A percentile compares a stretch with the other conserved stretches of the same genome.
Conservation (phyloP, 2,888 invertebrate genomes). For the Dendrolimus houi region DNA sequence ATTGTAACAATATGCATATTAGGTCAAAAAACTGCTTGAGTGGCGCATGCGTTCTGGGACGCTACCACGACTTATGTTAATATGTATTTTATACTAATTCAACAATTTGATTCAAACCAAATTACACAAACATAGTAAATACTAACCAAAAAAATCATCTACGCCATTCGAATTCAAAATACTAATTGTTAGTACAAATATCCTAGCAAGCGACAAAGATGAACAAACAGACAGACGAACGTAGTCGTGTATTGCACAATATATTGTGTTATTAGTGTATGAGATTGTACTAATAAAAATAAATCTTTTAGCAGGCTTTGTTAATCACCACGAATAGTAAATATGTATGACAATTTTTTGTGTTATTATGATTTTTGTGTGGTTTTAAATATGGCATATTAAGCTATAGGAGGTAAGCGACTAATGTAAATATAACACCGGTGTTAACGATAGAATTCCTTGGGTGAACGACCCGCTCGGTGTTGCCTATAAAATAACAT, state of each 20-base stretch:
- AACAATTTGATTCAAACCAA: too few species aligned
- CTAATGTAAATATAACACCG: too few species aligned
- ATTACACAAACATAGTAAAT: too few species aligned
- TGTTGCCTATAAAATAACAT: too few species aligned
- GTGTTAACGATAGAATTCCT: too few species aligned
- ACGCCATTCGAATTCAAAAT: not conserved
- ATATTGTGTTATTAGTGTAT: not conserved
- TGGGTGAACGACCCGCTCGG: too few species aligned
- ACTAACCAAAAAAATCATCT: not conserved
- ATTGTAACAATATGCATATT: too few species aligned
- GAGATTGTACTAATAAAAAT: constrained; percentile 4
- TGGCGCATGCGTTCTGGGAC: too few species aligned
- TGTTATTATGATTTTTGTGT: constrained; percentile 13
- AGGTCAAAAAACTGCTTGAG: too few species aligned
- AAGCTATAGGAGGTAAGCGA: too few species aligned
- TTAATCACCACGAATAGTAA: constrained; percentile 44
- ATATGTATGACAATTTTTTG: constrained; percentile 31
- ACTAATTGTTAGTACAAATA: not conserved
- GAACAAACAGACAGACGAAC: not conserved
- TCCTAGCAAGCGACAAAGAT: not conserved
- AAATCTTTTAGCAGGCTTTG: constrained; percentile 36
- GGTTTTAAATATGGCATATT: constrained; percentile 4
- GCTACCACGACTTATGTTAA: too few species aligned
- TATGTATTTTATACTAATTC: too few species aligned
- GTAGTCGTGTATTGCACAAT: not conserved